These are phyloP conservation scores for Xestia rhomboidea DNA, from an alignment of 2,888 invertebrate genomes.

Conservation along the genomic window DNA sequence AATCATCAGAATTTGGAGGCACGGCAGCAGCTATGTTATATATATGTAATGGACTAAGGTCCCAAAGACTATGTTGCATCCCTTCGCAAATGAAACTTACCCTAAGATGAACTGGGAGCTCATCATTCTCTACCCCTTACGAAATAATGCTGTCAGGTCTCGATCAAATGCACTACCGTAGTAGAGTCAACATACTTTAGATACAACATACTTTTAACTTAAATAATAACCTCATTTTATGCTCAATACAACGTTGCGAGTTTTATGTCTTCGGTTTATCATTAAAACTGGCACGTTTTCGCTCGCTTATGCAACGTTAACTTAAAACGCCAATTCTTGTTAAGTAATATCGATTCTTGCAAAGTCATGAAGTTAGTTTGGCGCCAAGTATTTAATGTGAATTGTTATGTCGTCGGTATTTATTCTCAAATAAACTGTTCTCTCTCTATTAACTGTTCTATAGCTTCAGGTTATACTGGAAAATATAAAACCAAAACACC, in stretches of 20 bases:
- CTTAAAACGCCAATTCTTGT: background rate
- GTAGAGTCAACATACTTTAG: background rate
- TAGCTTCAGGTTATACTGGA: background rate
- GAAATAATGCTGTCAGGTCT: background rate
- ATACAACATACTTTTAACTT: background rate
- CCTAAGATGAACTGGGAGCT: background rate
- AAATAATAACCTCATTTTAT: background rate
- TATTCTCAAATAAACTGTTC: background rate
- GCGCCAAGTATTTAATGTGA: background rate
- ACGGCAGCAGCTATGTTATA: background rate
- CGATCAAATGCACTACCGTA: background rate
- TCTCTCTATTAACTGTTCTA: too few species aligned
- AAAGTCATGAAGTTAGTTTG: background rate
- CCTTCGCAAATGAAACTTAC: background rate
- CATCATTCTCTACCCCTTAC: background rate
- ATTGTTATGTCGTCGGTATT: background rate
- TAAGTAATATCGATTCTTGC: background rate
- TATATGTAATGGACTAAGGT: too few species aligned
- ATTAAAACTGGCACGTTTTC: background rate
- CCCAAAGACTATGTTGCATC: background rate
- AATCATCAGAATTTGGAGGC: background rate
- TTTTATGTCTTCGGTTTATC: background rate
- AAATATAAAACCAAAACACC: background rate
- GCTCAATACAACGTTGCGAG: background rate
- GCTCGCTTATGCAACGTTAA: slow-evolving; percentile 17